A percentile compares a stretch with the other conserved stretches of the same genome.
Evolutionary conservation across 2,888 invertebrate genomes (phyloP).

Genomic region (Drosophila demipolita): DNA sequence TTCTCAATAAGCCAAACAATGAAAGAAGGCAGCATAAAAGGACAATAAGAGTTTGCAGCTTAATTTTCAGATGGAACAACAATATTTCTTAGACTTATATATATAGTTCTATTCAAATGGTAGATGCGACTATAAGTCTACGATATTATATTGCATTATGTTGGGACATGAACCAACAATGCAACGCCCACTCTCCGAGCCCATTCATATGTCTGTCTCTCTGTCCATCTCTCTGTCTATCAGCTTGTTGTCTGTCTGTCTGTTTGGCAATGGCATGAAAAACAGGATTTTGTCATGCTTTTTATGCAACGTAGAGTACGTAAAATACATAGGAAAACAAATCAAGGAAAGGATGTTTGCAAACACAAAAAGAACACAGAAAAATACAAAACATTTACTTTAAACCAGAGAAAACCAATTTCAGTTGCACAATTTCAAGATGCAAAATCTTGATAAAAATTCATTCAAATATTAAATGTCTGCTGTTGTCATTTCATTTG

Average conservation of each 20-base stretch:
- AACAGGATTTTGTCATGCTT: conserved; percentile 61
- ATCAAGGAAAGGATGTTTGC: conserved; percentile 52
- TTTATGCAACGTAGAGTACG: conserved; percentile 34
- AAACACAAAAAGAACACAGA: conserved; percentile 10
- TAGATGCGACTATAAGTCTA: conserved; percentile 41
- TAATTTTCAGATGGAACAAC: conserved; percentile 25
- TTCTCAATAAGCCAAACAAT: conserved; percentile 30
- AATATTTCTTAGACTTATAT: conserved; percentile 10
- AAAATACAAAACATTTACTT: conserved; percentile 3
- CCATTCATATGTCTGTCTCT: conserved; percentile 9
- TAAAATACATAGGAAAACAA: conserved; percentile 50
- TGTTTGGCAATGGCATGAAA: conserved; percentile 61
- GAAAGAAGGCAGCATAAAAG: conserved; percentile 1
- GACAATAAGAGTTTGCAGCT: conserved; percentile 19
- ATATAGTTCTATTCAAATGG: conserved; percentile 31
- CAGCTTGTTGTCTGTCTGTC: conserved; percentile 14
- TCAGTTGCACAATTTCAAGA: neutral
- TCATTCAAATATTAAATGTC: conserved; percentile 13
- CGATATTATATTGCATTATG: conserved; percentile 44
- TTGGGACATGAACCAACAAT: conserved; percentile 29
- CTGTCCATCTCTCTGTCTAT: conserved; percentile 4
- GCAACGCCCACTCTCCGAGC: conserved; percentile 14
- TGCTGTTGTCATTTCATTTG: neutral
- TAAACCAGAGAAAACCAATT: conserved; percentile 1
- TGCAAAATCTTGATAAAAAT: neutral